Evolutionary conservation across 2,888 invertebrate species (phyloP), one percentile per base, ranked within the genome.

Genomic region (Drosophila paucipuncta): DNA sequence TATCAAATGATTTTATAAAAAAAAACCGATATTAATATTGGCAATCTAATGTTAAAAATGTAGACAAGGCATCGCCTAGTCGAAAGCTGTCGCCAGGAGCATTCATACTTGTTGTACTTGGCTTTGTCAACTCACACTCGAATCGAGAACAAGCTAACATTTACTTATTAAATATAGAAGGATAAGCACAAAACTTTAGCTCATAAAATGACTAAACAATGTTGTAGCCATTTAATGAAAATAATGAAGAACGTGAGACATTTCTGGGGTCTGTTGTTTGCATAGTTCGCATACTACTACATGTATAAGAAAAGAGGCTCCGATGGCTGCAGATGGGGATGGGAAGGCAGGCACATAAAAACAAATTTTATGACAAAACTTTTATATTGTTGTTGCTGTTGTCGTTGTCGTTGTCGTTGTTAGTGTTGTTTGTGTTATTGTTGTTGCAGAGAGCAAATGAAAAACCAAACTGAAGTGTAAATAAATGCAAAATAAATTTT

Each of bases 361-460:
- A 80, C 78, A 78, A 85, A 83, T 83, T 85, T 85, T 86, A 85
- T 82, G 85, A 73, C 76, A 68, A 82, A 85, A 85, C 73, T 85
- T 85, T 82, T 73, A 68, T 62, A 58, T 70, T 75, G 67, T 73
- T 83, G 70, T 78, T 78, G 37, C 13, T 39, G 28, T 28, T 66
- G 61, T 55, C 52, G 62, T 64, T 66, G 60, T 54, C 52, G 62
- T 63, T 30, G 30, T 53, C 30, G 25, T 16, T 52, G 39, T 31
- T 74, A 61, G 68, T 30, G 30, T 59, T 55, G 39, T 59, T 64
- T 43, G 43, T 70, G 55, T 61, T 66, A 16, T 28, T 39, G 41
- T 64, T 66, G 60, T 50, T 43, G 47, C 47, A 54, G 53, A 54
- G 30, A 25, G 65, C 58, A 70, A 77, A 79, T 67, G 67, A 73